A percentile compares a stretch with the other conserved stretches of the same genome.
Conservation (phyloP, 2,797 vertebrate genomes). For the Amniataba percoides region DNA sequence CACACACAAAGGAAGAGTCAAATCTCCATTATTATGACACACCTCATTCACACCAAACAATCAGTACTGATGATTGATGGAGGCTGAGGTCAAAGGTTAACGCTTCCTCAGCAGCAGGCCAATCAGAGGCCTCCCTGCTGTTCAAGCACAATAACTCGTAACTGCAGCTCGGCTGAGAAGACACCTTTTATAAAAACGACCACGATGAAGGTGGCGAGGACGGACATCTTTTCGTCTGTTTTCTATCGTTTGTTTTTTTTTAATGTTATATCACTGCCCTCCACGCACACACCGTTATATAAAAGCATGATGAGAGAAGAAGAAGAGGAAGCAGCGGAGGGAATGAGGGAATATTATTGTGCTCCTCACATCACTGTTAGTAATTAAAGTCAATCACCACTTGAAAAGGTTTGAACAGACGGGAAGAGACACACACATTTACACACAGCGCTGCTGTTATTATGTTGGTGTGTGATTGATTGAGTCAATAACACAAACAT, state of each 20-base stretch:
- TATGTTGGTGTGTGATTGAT: conserved; percentile 63
- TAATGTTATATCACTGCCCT: not conserved
- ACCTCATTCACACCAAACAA: not conserved
- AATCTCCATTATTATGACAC: conserved; percentile 14
- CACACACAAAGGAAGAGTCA: not conserved
- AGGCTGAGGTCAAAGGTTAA: conserved; percentile 4
- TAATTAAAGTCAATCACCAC: conserved; percentile 80
- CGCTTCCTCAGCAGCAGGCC: not conserved
- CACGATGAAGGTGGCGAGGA: conserved; percentile 1
- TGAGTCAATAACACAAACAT: conserved; percentile 65
- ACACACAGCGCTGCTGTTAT: conserved; percentile 44
- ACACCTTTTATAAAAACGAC: not conserved
- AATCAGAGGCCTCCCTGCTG: conserved; percentile 31
- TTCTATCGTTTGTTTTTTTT: conserved; percentile 1
- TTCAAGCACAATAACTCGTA: not conserved
- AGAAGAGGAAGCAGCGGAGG: conserved; percentile 34
- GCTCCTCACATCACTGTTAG: conserved; percentile 69
- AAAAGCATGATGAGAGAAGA: conserved; percentile 41
- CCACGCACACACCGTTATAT: conserved; percentile 33
- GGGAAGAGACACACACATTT: conserved; percentile 8
- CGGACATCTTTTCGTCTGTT: conserved; percentile 1
- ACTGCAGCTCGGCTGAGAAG: not conserved
- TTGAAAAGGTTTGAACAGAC: conserved; percentile 59
- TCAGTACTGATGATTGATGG: conserved; percentile 18
- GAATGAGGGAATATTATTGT: conserved; percentile 64